Evolutionary conservation across 1,140 invertebrate species (phyloP).

Genomic region (Papilio machaon): DNA sequence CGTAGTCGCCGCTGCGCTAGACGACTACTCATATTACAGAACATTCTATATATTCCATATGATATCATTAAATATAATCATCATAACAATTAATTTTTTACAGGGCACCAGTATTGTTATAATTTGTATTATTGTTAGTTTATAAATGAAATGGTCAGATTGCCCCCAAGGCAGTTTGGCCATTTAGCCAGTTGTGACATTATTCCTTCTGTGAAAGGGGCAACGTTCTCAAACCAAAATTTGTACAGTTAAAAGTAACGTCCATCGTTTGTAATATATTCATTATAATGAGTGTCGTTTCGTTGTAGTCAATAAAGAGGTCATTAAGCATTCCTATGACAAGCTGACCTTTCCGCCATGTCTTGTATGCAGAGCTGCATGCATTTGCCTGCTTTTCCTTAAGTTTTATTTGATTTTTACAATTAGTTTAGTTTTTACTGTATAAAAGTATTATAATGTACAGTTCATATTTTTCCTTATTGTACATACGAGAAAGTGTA

Average conservation of each 20-base stretch:
- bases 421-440: conserved; percentile 83
- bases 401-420: conserved; percentile 73
- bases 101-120: conserved; percentile 79
- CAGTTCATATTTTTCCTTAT: conserved; percentile 79
- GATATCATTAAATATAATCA: conserved; percentile 63
- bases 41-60: conserved; percentile 49
- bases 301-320: conserved; percentile 81
- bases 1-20: conserved; percentile 56
- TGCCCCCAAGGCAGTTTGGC: conserved; percentile 78
- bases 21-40: conserved; percentile 78
- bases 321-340: conserved; percentile 81
- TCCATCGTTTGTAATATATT: conserved; percentile 82
- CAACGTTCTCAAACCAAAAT: conserved; percentile 80
- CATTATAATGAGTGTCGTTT: conserved; percentile 83
- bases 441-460: conserved; percentile 80
- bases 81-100: conserved; percentile 82
- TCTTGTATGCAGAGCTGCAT: conserved; percentile 84
- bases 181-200: conserved; percentile 82
- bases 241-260: conserved; percentile 80
- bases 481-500: conserved; percentile 82
- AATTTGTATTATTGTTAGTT: conserved; percentile 73
- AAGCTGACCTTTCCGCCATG: conserved; percentile 83
- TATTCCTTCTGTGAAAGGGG: conserved; percentile 83
- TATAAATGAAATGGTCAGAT: conserved; percentile 78
- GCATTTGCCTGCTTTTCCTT: conserved; percentile 84